A percentile compares a stretch with the other conserved stretches of the same genome.
phyloP scores from a whole-genome alignment of 1,140 invertebrate species.

The Aphaenogaster ashmeadi region DNA sequence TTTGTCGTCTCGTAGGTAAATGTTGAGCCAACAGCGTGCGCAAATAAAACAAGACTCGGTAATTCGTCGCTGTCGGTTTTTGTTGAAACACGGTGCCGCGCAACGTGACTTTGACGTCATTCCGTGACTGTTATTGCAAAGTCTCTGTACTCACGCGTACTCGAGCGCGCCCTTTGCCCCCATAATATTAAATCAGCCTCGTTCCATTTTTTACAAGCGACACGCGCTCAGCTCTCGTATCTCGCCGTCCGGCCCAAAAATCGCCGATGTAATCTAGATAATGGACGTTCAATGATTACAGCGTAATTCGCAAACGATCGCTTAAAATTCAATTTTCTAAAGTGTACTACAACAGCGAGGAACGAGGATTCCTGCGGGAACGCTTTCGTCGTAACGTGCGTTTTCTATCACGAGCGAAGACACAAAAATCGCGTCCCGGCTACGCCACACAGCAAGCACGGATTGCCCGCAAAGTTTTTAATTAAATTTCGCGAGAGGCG shows the following conservation, averaged over 20 bases:
- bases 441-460: slow-evolving; percentile 7
- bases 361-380: background rate
- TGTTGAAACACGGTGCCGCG: background rate
- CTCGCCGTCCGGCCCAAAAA: slow-evolving; percentile 28
- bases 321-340: slow-evolving; percentile 58
- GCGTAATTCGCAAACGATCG: slow-evolving; percentile 23
- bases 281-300: slow-evolving; percentile 41
- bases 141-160: background rate
- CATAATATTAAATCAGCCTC: slow-evolving; percentile 14
- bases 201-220: slow-evolving; percentile 3
- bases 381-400: background rate
- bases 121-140: slow-evolving; percentile 24
- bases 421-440: slow-evolving; percentile 34
- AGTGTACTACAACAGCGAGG: background rate
- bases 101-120: slow-evolving; percentile 38
- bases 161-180: background rate
- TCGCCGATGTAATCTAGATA: slow-evolving; percentile 60
- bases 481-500: slow-evolving; percentile 54
- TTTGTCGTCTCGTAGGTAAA: background rate
- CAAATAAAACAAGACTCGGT: slow-evolving; percentile 12
- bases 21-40: background rate
- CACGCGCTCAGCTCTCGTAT: background rate
- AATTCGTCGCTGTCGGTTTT: background rate
- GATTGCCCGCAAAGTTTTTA: slow-evolving; percentile 58
- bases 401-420: slow-evolving; percentile 4